Evolutionary conservation across 2,888 invertebrate species (phyloP), one percentile per base, ranked within the genome.

Genomic region (Drosophila paracracens): DNA sequence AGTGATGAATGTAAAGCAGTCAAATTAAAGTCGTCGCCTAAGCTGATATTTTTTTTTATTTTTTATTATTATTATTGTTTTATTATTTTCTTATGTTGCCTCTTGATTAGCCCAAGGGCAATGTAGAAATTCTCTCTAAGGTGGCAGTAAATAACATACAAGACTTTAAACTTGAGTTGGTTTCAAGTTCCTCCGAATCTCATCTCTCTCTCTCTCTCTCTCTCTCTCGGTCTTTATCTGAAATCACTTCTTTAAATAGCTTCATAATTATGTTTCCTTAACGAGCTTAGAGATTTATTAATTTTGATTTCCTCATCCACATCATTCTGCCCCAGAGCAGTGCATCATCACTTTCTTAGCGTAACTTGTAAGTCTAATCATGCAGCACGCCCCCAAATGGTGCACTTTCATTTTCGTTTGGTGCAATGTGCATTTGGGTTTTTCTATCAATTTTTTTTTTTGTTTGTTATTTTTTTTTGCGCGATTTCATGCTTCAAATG

Each of bases 381-480:
- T 5, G 2, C 40, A 13, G 16, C 40, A 43, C 59, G 43, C 52
- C 52, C 33, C 59, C 58, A 38, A 54, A 56, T 29, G 52, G 38
- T 60, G 68, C 68, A 89, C 88, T 89, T 86, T 86, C 85, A 72
- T 83, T 85, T 85, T 89, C 81, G 60, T 70, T 54, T 68, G 51
- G 38, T 53, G 79, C 43, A 75, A 71, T 62, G 58, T 56, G 27
- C 18, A 66, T 21, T 72, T 40, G 18, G 31, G 18, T 53, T 29
- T 54, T 48, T 67, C 33, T 8, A 13, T 38, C 38, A 54, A 21
- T 18, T 46, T 61, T 27, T 18, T 38, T 61, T 57, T 50, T 3
- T 31, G 31, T 31, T 21, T 21, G 11, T 43, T 21, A 11, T 21
- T n/a, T n/a, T 43, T 36, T 77, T 83, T 82, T 74, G 64, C 64